Evolutionary conservation across 1,140 invertebrate genomes (phyloP), one percentile per base, ranked within the genome.

Genomic region (Drosophila ercepeae): DNA sequence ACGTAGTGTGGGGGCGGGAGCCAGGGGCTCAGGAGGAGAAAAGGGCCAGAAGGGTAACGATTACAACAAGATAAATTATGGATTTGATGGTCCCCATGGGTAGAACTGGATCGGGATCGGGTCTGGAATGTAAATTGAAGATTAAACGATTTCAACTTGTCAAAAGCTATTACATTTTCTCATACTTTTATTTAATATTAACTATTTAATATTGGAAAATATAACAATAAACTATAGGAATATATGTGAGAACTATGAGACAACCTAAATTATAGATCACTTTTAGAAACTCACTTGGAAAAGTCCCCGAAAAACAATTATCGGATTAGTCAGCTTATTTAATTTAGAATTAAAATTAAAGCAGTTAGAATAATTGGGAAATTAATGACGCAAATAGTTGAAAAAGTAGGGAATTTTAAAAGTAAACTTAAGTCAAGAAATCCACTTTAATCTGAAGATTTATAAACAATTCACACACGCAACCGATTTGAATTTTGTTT

Each of bases 11-110:
- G 19, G 13, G 32, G 19, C 14, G 23, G 8, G 19, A 49, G 46
- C 13, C 8, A 29, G 4, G 34, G 34, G 36, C 13, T 5, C 29
- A 32, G 29, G 29, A 32, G 29, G 27, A 29, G 27, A 29, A 16
- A 13, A 39, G 51, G 51, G 19, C 42, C 59, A 54, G 39, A 32
- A 67, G 41, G 61, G 41, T 51, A 18, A 25, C 52, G 49, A 29
- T 51, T 32, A 54, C 53, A 34, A 58, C 54, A 73, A 67, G 67
- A 72, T 82, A 81, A 81, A 76, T 81, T 67, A 81, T 81, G 78
- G 59, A 81, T 76, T 67, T 67, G 57, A 73, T 57, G 65, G 32
- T 34, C 19, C 34, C 53, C 58, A 27, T 34, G 29, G 42, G 34
- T 4, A 2, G 21, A 11, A 50, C 36, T 23, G 29, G 13, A 42